A percentile compares a stretch with the other conserved stretches of the same genome.
These are phyloP conservation scores for Latrodectus elegans DNA, from an alignment of 2,888 invertebrate species.

Conservation along the genomic window DNA sequence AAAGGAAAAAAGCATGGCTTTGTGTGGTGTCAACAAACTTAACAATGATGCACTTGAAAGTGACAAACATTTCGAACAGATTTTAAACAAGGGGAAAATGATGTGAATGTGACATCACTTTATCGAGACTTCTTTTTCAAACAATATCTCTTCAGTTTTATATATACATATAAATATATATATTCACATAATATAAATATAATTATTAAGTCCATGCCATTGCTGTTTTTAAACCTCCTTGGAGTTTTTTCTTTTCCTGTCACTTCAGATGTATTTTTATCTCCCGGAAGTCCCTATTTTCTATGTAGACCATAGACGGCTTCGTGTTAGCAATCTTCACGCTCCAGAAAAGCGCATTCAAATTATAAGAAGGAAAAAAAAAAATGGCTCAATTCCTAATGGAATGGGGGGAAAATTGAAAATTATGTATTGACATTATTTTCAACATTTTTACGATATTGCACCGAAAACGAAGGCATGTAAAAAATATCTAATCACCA, in stretches of 20 bases:
- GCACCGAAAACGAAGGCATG: too few species aligned
- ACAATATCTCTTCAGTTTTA: conserved; percentile 64
- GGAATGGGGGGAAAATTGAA: too few species aligned
- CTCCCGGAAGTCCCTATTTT: conserved; percentile 38
- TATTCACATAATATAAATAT: conserved; percentile 67
- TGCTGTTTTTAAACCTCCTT: conserved; percentile 68
- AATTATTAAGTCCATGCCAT: conserved; percentile 64
- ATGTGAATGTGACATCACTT: conserved; percentile 36
- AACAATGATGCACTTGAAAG: neutral
- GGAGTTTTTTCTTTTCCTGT: conserved; percentile 47
- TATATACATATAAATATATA: conserved; percentile 66
- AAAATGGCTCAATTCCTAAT: neutral
- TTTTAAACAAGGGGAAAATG: conserved; percentile 17
- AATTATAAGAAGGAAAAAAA: neutral
- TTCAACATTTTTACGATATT: too few species aligned
- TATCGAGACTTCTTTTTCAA: conserved; percentile 41
- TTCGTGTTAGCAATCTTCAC: conserved; percentile 33
- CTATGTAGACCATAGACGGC: conserved; percentile 53
- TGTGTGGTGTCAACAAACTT: conserved; percentile 11
- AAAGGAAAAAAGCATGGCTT: conserved; percentile 13
- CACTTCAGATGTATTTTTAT: conserved; percentile 68
- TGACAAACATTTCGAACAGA: conserved; percentile 19
- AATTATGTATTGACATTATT: too few species aligned
- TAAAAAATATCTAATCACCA: too few species aligned
- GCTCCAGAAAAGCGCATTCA: neutral